Percentiles rank a stretch among this genome's conserved stretches.
phyloP scores from a whole-genome alignment of 2,113 vertebrate species.

The Oncorhynchus clarkii region DNA sequence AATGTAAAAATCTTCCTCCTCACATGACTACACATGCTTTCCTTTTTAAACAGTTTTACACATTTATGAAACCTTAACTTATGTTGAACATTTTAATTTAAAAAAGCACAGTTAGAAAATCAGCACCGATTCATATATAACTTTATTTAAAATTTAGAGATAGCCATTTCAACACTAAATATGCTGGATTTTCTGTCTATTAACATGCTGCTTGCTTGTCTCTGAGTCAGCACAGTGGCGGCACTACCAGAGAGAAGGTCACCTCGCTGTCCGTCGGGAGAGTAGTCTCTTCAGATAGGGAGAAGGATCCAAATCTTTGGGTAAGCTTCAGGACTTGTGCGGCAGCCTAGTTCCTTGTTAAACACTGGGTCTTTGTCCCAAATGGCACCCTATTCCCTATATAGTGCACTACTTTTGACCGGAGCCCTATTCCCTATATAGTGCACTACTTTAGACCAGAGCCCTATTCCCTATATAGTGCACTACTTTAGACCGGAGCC shows the following conservation, averaged over 20 bases:
- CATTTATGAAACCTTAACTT: conserved; percentile 97
- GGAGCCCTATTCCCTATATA: too few species aligned
- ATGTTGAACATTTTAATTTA: conserved; percentile 93
- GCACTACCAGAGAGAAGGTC: conserved; percentile 87
- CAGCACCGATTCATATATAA: conserved; percentile 99
- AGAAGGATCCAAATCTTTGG: conserved; percentile 63
- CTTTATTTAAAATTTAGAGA: conserved; percentile 99
- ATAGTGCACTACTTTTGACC: too few species aligned
- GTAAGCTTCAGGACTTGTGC: conserved; percentile 56
- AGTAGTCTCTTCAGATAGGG: conserved; percentile 76
- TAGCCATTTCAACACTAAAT: conserved; percentile 98
- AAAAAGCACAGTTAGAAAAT: conserved; percentile 99
- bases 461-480: too few species aligned
- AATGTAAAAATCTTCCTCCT: conserved; percentile 99
- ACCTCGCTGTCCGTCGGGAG: conserved; percentile 71
- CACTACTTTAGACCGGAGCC: too few species aligned
- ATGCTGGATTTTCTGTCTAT: conserved; percentile 91
- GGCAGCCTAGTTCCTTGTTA: conserved; percentile 13
- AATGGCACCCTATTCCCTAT: background rate
- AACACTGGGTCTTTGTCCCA: conserved; percentile 27
- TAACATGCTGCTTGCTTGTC: conserved; percentile 88
- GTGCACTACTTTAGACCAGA: too few species aligned
- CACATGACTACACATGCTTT: conserved; percentile 94
- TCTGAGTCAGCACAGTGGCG: conserved; percentile 96
- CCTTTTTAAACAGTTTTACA: conserved; percentile 94